phyloP scores from a whole-genome alignment of 35 echinoderm and acorn worm genomes.

The Anneissia japonica region DNA sequence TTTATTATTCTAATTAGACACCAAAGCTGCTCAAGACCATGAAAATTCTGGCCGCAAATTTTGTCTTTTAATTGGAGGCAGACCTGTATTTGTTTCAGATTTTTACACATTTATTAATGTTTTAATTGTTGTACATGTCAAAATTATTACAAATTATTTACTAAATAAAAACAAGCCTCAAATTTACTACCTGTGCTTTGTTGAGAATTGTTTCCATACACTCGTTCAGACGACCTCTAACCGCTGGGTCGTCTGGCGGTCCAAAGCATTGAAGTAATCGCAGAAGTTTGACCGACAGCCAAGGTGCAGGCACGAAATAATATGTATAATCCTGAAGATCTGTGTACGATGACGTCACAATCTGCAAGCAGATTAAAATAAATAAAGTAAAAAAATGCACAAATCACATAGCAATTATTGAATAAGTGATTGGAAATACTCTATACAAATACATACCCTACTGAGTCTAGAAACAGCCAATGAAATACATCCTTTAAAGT shows the following conservation, averaged over 20 bases:
- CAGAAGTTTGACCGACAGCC: constrained; percentile 92
- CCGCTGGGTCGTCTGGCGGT: constrained; percentile 84
- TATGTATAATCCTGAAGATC: constrained; percentile 98
- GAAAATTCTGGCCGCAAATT: too few species aligned
- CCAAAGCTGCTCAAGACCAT: too few species aligned
- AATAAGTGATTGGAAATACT: background rate
- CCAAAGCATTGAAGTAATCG: constrained; percentile 75
- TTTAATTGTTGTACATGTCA: too few species aligned
- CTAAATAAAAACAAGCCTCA: background rate
- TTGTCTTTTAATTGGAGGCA: too few species aligned
- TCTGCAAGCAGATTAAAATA: too few species aligned
- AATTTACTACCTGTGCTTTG: constrained; percentile 89
- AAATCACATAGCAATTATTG: background rate
- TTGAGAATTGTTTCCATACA: constrained; percentile 98
- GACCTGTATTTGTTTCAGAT: too few species aligned
- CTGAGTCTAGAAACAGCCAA: constrained; percentile 85
- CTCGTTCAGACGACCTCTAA: constrained; percentile 80
- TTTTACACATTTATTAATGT: too few species aligned
- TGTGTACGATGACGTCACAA: constrained; percentile 99
- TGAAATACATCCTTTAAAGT: constrained; percentile 75
- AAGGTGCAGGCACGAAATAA: constrained; percentile 97
- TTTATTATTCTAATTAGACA: too few species aligned
- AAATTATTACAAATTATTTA: background rate
- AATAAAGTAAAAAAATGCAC: background rate
- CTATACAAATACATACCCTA: constrained; percentile 51